phyloP scores from a whole-genome alignment of 2,888 invertebrate genomes.

The Agrochola litura region DNA sequence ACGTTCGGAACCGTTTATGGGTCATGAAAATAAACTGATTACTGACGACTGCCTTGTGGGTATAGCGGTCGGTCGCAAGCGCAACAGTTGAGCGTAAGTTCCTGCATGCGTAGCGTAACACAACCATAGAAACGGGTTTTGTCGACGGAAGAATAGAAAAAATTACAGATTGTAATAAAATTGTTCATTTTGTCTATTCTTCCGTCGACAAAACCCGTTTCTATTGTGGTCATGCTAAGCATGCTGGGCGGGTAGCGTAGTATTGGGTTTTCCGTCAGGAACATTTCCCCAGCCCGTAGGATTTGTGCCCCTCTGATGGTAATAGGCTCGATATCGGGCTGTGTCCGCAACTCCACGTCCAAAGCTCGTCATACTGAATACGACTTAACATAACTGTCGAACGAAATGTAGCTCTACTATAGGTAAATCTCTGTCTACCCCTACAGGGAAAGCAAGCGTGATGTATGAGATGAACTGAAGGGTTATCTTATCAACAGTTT shows the following conservation, averaged over 20 bases:
- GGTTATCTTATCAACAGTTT: slow-evolving; percentile 18
- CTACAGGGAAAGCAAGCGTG: not conserved
- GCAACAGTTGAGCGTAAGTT: not conserved
- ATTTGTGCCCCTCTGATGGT: not conserved
- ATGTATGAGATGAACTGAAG: slow-evolving; percentile 5
- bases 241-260: not conserved
- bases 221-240: too few species aligned
- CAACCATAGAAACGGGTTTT: too few species aligned
- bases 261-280: not conserved
- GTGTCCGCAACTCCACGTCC: not conserved
- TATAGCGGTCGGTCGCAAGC: not conserved
- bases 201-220: too few species aligned
- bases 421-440: not conserved
- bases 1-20: slow-evolving; percentile 23
- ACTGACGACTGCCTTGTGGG: not conserved
- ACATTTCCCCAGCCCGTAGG: not conserved
- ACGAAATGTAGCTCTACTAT: not conserved
- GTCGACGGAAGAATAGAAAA: too few species aligned
- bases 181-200: too few species aligned
- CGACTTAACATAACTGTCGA: not conserved
- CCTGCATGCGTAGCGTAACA: too few species aligned
- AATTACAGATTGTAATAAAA: too few species aligned
- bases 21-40: slow-evolving; percentile 18
- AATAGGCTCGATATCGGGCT: not conserved
- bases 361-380: not conserved